Conservation (phyloP, 2,113 vertebrate species). For the Saimiri boliviensis region DNA sequence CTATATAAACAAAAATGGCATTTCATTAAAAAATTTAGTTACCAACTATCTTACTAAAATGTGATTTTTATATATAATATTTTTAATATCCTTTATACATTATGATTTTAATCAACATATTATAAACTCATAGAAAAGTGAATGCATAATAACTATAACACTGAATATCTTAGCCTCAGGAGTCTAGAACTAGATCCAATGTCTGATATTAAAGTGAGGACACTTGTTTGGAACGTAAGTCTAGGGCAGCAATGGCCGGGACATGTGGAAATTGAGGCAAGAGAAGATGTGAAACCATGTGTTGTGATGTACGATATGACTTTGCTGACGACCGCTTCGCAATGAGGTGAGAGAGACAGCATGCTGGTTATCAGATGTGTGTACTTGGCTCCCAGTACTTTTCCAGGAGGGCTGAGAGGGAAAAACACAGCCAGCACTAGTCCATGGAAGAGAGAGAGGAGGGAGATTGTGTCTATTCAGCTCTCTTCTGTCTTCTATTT, state of each 20-base stretch:
- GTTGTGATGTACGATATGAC: no score
- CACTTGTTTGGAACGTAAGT: not conserved
- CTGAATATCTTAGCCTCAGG: not conserved
- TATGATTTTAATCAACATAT: not conserved
- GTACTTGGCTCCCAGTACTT: not conserved
- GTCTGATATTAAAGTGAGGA: not conserved
- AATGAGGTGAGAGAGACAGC: no score
- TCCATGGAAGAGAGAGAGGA: not conserved
- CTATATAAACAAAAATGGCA: not conserved
- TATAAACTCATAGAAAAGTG: not conserved
- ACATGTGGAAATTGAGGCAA: no score
- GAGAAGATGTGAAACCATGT: no score
- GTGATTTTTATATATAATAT: not conserved
- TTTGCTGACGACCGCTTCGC: no score
- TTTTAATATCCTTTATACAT: not conserved
- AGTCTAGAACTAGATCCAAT: not conserved
- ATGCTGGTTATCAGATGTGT: no score
- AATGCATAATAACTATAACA: not conserved
- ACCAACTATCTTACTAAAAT: no score
- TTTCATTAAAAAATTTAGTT: not conserved
- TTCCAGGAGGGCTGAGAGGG: not conserved
- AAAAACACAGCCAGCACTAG: not conserved
- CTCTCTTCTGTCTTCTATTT: not conserved
- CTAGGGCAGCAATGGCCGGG: no score
- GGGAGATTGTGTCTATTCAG: rapidly evolving